phyloP scores from a whole-genome alignment of 1,140 invertebrate species.

The Camponotus pennsylvanicus region DNA sequence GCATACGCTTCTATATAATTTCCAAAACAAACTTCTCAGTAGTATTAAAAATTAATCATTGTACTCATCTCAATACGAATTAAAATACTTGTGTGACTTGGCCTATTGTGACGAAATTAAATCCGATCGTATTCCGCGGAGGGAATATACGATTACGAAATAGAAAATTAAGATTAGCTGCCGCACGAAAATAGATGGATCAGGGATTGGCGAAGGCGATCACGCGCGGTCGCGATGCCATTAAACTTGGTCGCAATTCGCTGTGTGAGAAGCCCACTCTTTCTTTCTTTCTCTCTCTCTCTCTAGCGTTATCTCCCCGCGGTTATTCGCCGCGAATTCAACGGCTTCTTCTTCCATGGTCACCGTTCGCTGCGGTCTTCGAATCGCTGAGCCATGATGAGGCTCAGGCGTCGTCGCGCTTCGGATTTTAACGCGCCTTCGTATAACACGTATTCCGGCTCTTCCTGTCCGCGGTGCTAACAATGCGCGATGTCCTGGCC shows the following conservation, averaged over 20 bases:
- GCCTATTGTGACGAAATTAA: neutral
- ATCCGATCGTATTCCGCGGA: neutral
- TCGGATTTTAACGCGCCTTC: slow-evolving; percentile 17
- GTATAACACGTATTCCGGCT: slow-evolving; percentile 25
- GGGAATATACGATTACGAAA: neutral
- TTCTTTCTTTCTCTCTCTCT: slow-evolving; percentile 9
- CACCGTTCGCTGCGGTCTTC: slow-evolving; percentile 47
- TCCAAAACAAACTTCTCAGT: too few species aligned
- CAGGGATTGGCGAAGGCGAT: slow-evolving; percentile 8
- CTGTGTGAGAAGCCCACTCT: neutral
- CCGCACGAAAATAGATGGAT: too few species aligned
- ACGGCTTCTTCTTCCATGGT: slow-evolving; percentile 40
- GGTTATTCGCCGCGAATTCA: slow-evolving; percentile 28
- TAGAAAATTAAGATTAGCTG: too few species aligned
- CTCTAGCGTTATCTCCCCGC: slow-evolving; percentile 44
- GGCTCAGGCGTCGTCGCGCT: neutral
- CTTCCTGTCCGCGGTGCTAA: slow-evolving; percentile 4
- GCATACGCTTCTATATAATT: too few species aligned
- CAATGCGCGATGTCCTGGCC: slow-evolving; percentile 15
- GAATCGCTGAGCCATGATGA: slow-evolving; percentile 65
- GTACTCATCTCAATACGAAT: neutral
- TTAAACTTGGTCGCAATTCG: slow-evolving; percentile 19
- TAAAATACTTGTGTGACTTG: neutral
- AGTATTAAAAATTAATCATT: neutral
- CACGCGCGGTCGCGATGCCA: slow-evolving; percentile 47